Evolutionary conservation across 2,888 invertebrate genomes (phyloP).

Genomic region (Acanthococcus lagerstroemiae): DNA sequence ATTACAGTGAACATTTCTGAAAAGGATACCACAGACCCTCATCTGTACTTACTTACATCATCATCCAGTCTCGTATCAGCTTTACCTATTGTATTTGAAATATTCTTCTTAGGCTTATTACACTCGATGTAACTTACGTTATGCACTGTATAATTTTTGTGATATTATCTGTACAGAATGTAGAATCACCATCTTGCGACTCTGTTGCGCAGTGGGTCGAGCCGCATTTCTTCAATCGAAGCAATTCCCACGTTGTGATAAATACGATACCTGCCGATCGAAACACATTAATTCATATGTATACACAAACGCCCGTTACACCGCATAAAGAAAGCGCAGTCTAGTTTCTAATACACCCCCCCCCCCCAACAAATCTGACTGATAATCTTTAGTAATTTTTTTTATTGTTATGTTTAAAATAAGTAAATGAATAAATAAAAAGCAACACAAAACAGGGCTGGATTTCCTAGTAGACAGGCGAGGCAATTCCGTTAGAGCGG

Average conservation of each 20-base stretch:
- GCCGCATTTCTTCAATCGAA: background rate
- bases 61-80: background rate
- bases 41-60: no score
- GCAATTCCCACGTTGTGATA: conserved; percentile 10
- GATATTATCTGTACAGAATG: background rate
- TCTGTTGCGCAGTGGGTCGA: conserved; percentile 22
- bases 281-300: conserved; percentile 3
- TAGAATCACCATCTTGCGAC: conserved; percentile 4
- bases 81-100: background rate
- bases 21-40: no score
- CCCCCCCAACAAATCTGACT: background rate
- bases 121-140: background rate
- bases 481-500: no score
- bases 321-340: conserved; percentile 23
- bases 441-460: no score
- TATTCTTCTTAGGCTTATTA: background rate
- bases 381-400: no score
- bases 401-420: no score
- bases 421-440: no score
- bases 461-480: no score
- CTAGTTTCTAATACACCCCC: background rate
- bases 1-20: no score
- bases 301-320: conserved; percentile 15
- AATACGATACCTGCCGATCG: conserved; percentile 16
- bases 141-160: background rate